Conservation (phyloP, 2,888 invertebrate genomes). For the Anthophora plumipes region DNA sequence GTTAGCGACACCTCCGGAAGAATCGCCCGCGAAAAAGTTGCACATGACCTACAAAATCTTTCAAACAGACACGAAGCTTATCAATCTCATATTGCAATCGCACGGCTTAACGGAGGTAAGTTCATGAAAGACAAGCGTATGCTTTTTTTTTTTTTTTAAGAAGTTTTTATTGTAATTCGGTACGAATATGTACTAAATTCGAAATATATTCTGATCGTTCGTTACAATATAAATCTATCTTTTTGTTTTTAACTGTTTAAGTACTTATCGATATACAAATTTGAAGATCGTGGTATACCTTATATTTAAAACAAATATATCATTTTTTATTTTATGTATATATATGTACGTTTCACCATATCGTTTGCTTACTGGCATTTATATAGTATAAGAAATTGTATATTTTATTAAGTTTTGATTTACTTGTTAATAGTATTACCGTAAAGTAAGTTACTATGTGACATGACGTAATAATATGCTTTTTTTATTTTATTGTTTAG, state of each 20-base stretch:
- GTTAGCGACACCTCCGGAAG: conserved; percentile 81
- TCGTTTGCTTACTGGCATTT: conserved; percentile 27
- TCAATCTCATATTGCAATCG: conserved; percentile 90
- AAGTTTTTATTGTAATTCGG: conserved; percentile 26
- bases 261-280: conserved; percentile 25
- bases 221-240: conserved; percentile 13
- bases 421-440: conserved; percentile 38
- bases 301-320: conserved; percentile 15
- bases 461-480: conserved; percentile 21
- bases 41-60: conserved; percentile 92
- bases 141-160: not conserved
- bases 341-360: conserved; percentile 1
- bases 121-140: conserved; percentile 39
- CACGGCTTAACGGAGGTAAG: conserved; percentile 91
- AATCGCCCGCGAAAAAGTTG: conserved; percentile 85
- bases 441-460: conserved; percentile 30
- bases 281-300: conserved; percentile 14
- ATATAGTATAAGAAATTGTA: conserved; percentile 7
- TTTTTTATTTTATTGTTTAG: conserved; percentile 17
- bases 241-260: conserved; percentile 13
- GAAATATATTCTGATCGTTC: conserved; percentile 5
- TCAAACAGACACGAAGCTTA: conserved; percentile 92
- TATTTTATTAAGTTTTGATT: conserved; percentile 35
- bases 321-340: not conserved
- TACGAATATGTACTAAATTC: conserved; percentile 29